Conservation (phyloP, 2,113 vertebrate species). For the Hypomesus transpacificus region DNA sequence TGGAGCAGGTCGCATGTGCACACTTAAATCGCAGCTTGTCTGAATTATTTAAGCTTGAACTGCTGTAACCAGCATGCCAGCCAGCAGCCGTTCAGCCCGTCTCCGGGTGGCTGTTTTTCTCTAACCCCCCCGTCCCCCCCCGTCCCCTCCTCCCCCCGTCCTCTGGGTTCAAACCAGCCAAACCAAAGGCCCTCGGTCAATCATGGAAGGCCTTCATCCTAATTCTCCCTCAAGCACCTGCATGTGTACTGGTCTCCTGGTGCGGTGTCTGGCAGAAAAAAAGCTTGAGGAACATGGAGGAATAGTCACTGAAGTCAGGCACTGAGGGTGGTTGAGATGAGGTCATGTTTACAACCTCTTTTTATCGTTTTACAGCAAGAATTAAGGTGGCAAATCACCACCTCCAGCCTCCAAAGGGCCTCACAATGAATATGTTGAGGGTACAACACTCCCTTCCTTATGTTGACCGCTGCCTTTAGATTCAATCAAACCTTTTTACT, state of each 20-base stretch:
- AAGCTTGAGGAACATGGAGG: not conserved
- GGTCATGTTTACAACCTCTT: not conserved
- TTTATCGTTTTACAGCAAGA: no score
- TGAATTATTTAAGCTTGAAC: slow-evolving; percentile 17
- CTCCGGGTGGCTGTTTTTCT: slow-evolving; percentile 1
- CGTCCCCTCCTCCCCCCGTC: not conserved
- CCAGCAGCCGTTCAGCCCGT: not conserved
- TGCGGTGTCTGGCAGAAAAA: not conserved
- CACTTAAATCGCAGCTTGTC: slow-evolving; percentile 2
- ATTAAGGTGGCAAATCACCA: no score
- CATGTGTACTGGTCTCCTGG: not conserved
- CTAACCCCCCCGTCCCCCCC: not conserved
- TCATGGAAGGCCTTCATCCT: not conserved
- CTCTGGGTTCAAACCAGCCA: not conserved
- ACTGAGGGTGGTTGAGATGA: not conserved
- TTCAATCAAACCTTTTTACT: no score
- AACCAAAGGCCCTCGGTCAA: not conserved
- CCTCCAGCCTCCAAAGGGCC: no score
- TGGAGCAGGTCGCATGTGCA: slow-evolving; percentile 28
- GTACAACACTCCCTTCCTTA: no score
- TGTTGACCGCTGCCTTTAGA: no score
- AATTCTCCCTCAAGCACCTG: not conserved
- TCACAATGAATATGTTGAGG: no score
- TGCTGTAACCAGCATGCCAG: not conserved
- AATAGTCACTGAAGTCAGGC: not conserved